phyloP scores from a whole-genome alignment of 2,797 vertebrate genomes.

The Salarias fasciatus region DNA sequence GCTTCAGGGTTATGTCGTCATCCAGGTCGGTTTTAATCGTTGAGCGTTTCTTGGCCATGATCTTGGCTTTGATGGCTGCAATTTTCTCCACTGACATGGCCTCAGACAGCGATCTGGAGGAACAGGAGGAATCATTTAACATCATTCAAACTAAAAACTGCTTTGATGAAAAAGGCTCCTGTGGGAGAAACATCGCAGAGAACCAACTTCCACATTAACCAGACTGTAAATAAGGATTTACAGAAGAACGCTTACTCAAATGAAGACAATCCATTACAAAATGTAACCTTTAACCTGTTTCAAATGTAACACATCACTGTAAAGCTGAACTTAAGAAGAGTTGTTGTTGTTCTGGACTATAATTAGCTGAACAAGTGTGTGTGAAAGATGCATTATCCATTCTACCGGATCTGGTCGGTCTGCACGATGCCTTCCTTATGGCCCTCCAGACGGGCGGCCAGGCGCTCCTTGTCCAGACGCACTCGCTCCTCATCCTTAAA shows the following conservation, averaged over 20 bases:
- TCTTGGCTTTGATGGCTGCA: slow-evolving; percentile 99
- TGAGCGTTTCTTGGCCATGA: slow-evolving; percentile 99
- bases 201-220: no score
- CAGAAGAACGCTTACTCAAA: no score
- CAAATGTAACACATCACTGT: no score
- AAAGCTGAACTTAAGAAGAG: no score
- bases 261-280: no score
- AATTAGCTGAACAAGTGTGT: neutral
- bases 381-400: neutral
- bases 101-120: slow-evolving; percentile 93
- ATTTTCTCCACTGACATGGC: slow-evolving; percentile 99
- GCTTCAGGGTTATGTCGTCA: slow-evolving; percentile 96
- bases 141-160: neutral
- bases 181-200: no score
- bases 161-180: no score
- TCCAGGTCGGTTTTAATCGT: slow-evolving; percentile 99
- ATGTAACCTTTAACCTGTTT: no score
- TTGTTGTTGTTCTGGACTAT: no score
- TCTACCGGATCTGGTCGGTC: slow-evolving; percentile 96
- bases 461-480: slow-evolving; percentile 96
- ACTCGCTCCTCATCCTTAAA: slow-evolving; percentile 98
- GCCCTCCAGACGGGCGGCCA: slow-evolving; percentile 96
- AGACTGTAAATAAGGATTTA: no score
- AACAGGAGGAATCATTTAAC: neutral
- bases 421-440: slow-evolving; percentile 99